These are phyloP conservation scores for Ligdia adustata DNA, from an alignment of 2,888 invertebrate species.

Conservation along the genomic window DNA sequence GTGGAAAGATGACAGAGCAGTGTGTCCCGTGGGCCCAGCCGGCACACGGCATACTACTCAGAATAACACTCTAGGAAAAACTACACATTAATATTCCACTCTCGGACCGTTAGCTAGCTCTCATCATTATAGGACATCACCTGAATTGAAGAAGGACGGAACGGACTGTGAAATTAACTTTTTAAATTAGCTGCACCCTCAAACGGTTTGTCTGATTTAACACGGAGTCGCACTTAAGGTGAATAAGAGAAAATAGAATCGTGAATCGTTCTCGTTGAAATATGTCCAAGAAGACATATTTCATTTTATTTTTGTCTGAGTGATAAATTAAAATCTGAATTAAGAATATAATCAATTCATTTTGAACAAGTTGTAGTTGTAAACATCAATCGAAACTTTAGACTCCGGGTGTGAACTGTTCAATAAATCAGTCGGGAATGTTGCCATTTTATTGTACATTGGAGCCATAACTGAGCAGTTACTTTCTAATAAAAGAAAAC, in stretches of 20 bases:
- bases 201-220: constrained; percentile 18
- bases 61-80: constrained; percentile 55
- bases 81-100: constrained; percentile 68
- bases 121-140: constrained; percentile 61
- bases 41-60: constrained; percentile 30
- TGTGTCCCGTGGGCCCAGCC: constrained; percentile 46
- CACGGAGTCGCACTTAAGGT: constrained; percentile 19
- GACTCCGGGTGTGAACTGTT: constrained; percentile 16
- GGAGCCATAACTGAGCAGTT: constrained; percentile 44
- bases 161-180: constrained; percentile 57
- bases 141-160: constrained; percentile 49
- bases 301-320: constrained; percentile 2
- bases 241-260: constrained; percentile 24
- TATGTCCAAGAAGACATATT: too few relatives aligned
- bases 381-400: constrained; percentile 8
- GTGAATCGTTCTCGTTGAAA: too few relatives aligned
- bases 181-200: constrained; percentile 46
- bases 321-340: too few relatives aligned
- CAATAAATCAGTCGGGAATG: constrained; percentile 22
- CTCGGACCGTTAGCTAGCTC: constrained; percentile 49
- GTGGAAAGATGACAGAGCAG: constrained; percentile 62
- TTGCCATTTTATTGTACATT: constrained; percentile 36
- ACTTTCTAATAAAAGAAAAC: constrained; percentile 61
- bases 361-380: too few relatives aligned
- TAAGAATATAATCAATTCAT: too few relatives aligned